Evolutionary conservation across 2,888 invertebrate genomes (phyloP), one percentile per base, ranked within the genome.

Genomic region (Formica aserva): DNA sequence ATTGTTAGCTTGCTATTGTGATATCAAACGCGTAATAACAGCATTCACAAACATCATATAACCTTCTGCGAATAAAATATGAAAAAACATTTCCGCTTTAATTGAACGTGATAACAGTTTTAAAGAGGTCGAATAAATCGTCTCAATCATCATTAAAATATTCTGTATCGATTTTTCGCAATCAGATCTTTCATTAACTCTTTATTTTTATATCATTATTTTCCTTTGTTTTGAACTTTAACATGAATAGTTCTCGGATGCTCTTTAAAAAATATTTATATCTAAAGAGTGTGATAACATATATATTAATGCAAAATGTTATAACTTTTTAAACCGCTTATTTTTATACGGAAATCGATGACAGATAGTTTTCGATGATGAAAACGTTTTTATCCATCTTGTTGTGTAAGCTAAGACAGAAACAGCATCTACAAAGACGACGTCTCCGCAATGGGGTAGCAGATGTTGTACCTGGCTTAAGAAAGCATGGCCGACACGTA

Each of bases 1-100:
- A 91, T 90, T 89, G 85, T 85, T 78, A 75, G 83, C 80, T 78
- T 80, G 67, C 71, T 32, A 52, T 63, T 84, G 75, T 84, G 65
- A 74, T 71, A 83, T 41, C 65, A 65, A 69, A 81, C 83, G 78
- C 85, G 22, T 77, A 85, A 88, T 69, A 85, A 88, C 81, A 82
- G 80, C 62, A 41, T 52, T 67, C 38, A n/a, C 18, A 52, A 52
- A 55, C 26, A 55, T 77, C 55, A 32, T 6, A 6, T 32, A 76
- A 76, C 38, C 66, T 77, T 11, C 29, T 15, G n/a, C 29, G n/a
- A 83, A 83, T 81, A 81, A 85, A 29, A 66, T 22, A 65, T 29
- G 26, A 67, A 75, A 83, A 57, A 83, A 48, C 35, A 62, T 60
- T 15, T 38, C 13, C 48, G n/a, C n/a, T 35, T 48, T 41, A 32